Evolutionary conservation across 37 sponge, comb jelly and placozoan species (phyloP).

Genomic region (Axinella damicornis): DNA sequence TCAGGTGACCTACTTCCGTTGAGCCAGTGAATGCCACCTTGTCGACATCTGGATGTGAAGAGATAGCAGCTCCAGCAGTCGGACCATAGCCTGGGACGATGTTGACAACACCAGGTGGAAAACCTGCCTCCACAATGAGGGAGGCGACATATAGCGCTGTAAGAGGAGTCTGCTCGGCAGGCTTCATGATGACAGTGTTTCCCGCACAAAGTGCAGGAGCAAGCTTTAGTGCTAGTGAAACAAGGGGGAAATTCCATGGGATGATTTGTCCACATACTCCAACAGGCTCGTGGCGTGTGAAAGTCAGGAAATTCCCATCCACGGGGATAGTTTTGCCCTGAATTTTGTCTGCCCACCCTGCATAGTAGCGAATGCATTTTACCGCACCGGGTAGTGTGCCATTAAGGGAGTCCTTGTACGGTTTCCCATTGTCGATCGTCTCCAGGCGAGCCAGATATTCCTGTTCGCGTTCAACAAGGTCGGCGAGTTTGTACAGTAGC

Average conservation of each 20-base stretch:
- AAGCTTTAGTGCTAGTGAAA: conserved; percentile 89
- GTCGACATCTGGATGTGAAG: conserved; percentile 82
- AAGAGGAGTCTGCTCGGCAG: conserved; percentile 90
- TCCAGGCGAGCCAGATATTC: conserved; percentile 90
- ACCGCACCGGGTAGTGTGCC: conserved; percentile 59
- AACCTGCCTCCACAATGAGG: conserved; percentile 87
- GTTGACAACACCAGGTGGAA: conserved; percentile 93
- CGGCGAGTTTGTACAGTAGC: conserved; percentile 85
- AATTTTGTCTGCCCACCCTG: conserved; percentile 94
- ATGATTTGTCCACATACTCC: conserved; percentile 92
- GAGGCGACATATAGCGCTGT: conserved; percentile 87
- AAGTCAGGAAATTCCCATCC: conserved; percentile 74
- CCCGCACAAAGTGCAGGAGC: conserved; percentile 87
- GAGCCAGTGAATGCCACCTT: conserved; percentile 94
- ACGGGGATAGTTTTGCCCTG: conserved; percentile 92
- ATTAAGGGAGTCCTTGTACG: conserved; percentile 56
- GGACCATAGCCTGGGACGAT: conserved; percentile 89
- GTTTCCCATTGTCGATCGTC: conserved; percentile 93
- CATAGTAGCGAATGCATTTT: conserved; percentile 83
- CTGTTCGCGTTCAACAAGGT: conserved; percentile 84
- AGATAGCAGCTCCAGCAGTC: conserved; percentile 90
- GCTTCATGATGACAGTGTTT: conserved; percentile 84
- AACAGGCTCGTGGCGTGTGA: conserved; percentile 92
- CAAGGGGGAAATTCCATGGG: conserved; percentile 95
- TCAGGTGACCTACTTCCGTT: conserved; percentile 90